Percentiles rank a stretch among this genome's conserved stretches.
Evolutionary conservation across 2,888 invertebrate species (phyloP).

Genomic region (Cataglyphis albicans): DNA sequence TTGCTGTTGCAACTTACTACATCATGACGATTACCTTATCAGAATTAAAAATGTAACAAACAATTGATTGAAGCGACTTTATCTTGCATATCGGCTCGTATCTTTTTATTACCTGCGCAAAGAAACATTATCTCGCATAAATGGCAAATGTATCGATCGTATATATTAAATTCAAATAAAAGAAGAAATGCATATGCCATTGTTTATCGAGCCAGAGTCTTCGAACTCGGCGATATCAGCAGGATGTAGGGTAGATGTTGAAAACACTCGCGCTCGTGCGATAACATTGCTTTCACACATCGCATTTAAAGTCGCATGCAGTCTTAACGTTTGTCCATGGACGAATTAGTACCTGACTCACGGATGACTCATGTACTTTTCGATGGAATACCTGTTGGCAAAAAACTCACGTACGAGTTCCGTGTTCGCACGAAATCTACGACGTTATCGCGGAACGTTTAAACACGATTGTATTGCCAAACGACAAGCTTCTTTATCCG

Average conservation of each 20-base stretch:
- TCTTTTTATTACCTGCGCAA: constrained; percentile 17
- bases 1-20: neutral
- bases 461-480: constrained; percentile 13
- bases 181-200: neutral
- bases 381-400: constrained; percentile 60
- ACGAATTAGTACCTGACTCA: constrained; percentile 71
- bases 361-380: constrained; percentile 66
- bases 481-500: neutral
- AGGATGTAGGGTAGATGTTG: constrained; percentile 23
- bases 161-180: neutral
- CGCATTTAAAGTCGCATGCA: constrained; percentile 3
- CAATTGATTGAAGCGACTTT: neutral
- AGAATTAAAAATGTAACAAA: constrained; percentile 3
- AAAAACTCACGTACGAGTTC: constrained; percentile 67
- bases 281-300: constrained; percentile 56
- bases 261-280: constrained; percentile 23
- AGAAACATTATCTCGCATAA: constrained; percentile 8
- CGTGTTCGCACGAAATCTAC: constrained; percentile 54
- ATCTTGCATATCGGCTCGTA: constrained; percentile 15
- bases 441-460: constrained; percentile 33
- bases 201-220: constrained; percentile 30
- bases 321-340: constrained; percentile 12
- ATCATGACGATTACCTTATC: neutral
- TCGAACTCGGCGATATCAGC: constrained; percentile 36
- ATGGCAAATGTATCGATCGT: neutral